Conservation (phyloP, 2,113 vertebrate species). For the Seriola quinqueradiata region DNA sequence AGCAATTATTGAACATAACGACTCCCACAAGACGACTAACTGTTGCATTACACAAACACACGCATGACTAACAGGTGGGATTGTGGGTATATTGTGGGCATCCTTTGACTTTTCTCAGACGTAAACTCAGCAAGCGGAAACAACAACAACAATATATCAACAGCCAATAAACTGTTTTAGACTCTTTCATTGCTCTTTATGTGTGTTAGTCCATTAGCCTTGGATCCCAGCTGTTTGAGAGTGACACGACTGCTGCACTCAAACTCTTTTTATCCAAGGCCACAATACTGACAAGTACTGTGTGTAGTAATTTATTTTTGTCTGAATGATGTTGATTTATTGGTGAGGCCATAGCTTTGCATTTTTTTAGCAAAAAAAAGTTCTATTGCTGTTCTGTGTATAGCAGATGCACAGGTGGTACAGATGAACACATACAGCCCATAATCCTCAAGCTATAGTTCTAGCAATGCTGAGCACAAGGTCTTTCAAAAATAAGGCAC, state of each 20-base stretch:
- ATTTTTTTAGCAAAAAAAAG: not conserved
- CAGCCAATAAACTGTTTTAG: not conserved
- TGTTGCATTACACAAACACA: conserved; percentile 6
- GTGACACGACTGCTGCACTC: not conserved
- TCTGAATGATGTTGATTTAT: not conserved
- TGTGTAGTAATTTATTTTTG: not conserved
- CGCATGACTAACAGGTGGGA: conserved; percentile 9
- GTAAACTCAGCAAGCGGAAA: not conserved
- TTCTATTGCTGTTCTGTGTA: not conserved
- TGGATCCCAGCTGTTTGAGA: not conserved
- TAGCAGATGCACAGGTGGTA: not conserved
- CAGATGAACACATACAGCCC: not conserved
- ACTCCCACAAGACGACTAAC: conserved; percentile 26
- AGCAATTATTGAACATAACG: conserved; percentile 23
- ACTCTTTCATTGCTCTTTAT: not conserved
- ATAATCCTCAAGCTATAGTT: not conserved
- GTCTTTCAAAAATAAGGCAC: not conserved
- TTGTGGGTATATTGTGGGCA: not conserved
- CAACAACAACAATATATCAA: not conserved
- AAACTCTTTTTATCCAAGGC: not conserved
- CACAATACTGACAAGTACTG: not conserved
- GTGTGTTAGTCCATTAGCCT: not conserved
- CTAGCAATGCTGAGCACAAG: not conserved
- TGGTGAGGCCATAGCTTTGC: not conserved
- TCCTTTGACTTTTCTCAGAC: not conserved